Conservation (phyloP, 2,113 vertebrate genomes). For the Brachypteracias leptosomus region DNA sequence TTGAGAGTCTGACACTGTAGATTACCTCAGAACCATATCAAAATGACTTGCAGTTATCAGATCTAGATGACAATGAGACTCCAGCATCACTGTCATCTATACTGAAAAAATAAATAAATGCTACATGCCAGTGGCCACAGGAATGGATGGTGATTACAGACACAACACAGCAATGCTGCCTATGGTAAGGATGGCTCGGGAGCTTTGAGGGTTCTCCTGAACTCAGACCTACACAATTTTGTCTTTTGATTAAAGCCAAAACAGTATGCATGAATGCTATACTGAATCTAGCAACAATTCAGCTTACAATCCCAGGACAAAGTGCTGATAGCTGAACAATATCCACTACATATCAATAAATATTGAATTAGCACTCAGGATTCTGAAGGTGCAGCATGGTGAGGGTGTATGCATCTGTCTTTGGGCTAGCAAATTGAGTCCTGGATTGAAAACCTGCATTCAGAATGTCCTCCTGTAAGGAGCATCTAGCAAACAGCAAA, state of each 20-base stretch:
- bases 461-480: neutral
- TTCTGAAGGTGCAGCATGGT: neutral
- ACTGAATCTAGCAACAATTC: neutral
- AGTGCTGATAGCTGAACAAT: neutral
- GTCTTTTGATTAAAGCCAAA: neutral
- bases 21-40: conserved; percentile 60
- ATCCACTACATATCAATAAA: neutral
- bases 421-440: neutral
- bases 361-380: neutral
- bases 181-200: neutral
- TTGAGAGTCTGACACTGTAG: conserved; percentile 54
- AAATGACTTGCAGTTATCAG: conserved; percentile 45
- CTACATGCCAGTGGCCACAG: conserved; percentile 3
- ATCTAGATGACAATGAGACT: conserved; percentile 59
- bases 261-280: neutral
- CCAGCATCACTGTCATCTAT: conserved; percentile 30
- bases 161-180: neutral
- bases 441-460: neutral
- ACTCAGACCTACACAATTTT: neutral
- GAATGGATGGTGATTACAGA: neutral
- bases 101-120: conserved; percentile 48
- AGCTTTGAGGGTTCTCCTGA: neutral
- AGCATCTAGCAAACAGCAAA: neutral
- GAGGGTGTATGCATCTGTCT: neutral
- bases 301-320: neutral